Percentiles rank a stretch among this genome's conserved stretches.
Conservation (phyloP, 1,140 invertebrate genomes). For the Heliconius himera region DNA sequence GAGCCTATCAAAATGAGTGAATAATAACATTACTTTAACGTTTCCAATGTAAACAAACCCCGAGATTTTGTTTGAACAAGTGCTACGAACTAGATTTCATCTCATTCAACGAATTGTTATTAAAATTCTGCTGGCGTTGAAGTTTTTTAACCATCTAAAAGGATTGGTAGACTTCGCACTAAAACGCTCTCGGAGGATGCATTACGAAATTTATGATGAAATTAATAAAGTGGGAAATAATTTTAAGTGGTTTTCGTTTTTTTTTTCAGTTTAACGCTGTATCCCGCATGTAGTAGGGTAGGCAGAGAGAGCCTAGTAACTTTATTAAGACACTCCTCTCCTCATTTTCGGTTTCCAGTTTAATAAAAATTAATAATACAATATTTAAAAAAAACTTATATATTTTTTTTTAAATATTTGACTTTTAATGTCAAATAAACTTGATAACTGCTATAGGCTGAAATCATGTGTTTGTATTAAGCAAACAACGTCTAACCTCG, state of each 20-base stretch:
- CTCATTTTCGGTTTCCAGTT: no score
- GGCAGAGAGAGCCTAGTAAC: no score
- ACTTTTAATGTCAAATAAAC: not conserved
- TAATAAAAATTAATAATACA: no score
- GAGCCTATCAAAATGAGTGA: constrained; percentile 29
- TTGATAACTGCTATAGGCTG: not conserved
- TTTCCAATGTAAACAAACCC: constrained; percentile 53
- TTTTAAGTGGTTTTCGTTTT: constrained; percentile 6
- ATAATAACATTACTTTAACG: constrained; percentile 57
- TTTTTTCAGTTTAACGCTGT: no score
- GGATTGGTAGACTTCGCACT: constrained; percentile 48
- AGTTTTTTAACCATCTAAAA: constrained; percentile 54
- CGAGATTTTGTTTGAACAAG: constrained; percentile 49
- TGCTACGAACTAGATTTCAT: constrained; percentile 46
- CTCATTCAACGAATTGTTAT: constrained; percentile 56
- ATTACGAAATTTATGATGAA: constrained; percentile 23
- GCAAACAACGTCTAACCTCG: not conserved
- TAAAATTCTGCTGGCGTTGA: constrained; percentile 58
- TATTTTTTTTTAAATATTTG: no score
- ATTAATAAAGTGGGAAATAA: constrained; percentile 14
- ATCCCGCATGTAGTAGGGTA: no score
- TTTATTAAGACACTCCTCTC: not conserved
- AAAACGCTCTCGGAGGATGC: constrained; percentile 17
- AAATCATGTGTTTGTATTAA: not conserved
- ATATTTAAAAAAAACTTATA: no score